phyloP scores from a whole-genome alignment of 1,140 invertebrate species.

The Lycorma delicatula region DNA sequence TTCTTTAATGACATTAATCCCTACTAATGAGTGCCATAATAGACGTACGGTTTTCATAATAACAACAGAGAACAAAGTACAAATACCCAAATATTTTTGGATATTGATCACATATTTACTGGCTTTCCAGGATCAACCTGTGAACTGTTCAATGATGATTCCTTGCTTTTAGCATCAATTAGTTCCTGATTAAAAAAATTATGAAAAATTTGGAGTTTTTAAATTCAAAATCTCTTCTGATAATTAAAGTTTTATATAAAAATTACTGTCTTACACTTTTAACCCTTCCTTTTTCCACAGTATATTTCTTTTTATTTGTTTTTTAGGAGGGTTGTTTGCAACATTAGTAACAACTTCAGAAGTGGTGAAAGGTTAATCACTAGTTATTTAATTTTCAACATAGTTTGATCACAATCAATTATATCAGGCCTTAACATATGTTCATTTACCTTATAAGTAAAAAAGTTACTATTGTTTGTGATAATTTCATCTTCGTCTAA shows the following conservation, averaged over 20 bases:
- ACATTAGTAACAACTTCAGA: not conserved
- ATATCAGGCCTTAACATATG: not conserved
- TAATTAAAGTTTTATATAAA: not conserved
- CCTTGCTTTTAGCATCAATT: not conserved
- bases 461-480: not conserved
- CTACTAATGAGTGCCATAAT: conserved; percentile 32
- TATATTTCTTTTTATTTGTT: not conserved
- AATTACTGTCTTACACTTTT: not conserved
- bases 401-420: not conserved
- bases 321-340: not conserved
- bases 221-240: conserved; percentile 10
- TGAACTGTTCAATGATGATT: not conserved
- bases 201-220: conserved; percentile 25
- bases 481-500: not conserved
- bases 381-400: no score
- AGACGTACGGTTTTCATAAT: conserved; percentile 31
- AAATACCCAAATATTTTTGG: conserved; percentile 31
- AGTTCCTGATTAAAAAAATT: conserved; percentile 30
- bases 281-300: not conserved
- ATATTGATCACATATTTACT: conserved; percentile 22
- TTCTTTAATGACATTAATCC: conserved; percentile 4
- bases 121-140: conserved; percentile 19
- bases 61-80: conserved; percentile 33
- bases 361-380: not conserved
- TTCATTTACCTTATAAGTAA: not conserved